These are phyloP conservation scores for Tachyglossus aculeatus DNA, from an alignment of 2,797 vertebrate genomes.

Conservation along the genomic window DNA sequence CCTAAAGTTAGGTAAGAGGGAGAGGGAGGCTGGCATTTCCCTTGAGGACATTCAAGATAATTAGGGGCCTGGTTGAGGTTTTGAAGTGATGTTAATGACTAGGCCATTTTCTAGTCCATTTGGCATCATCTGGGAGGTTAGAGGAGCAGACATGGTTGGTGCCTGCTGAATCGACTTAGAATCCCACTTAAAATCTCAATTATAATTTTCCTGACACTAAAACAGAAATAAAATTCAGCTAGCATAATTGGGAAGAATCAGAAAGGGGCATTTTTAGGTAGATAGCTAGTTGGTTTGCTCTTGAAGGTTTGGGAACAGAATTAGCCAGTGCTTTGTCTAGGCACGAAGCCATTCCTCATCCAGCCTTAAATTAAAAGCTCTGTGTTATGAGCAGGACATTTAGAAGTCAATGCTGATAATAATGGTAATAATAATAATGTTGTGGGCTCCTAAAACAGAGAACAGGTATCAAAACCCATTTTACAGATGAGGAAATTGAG, in stretches of 20 bases:
- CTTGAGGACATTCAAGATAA: background rate
- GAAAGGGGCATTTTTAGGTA: background rate
- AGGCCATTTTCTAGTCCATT: background rate
- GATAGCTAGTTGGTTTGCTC: too few species aligned
- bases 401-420: too few species aligned
- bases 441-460: too few species aligned
- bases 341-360: too few species aligned
- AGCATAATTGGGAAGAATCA: background rate
- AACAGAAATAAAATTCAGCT: background rate
- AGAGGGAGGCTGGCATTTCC: background rate
- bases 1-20: background rate
- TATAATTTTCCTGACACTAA: background rate
- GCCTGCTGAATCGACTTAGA: background rate
- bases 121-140: background rate
- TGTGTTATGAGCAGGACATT: too few species aligned
- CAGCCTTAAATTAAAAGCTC: too few species aligned
- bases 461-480: too few species aligned
- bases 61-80: background rate
- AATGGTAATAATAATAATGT: too few species aligned
- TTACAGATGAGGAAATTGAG: too few species aligned
- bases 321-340: too few species aligned
- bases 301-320: too few species aligned
- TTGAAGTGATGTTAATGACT: background rate
- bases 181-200: background rate
- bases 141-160: background rate